Base-by-base conservation (phyloP, 2,113 vertebrate genomes). In the Gavia stellata region DNA sequence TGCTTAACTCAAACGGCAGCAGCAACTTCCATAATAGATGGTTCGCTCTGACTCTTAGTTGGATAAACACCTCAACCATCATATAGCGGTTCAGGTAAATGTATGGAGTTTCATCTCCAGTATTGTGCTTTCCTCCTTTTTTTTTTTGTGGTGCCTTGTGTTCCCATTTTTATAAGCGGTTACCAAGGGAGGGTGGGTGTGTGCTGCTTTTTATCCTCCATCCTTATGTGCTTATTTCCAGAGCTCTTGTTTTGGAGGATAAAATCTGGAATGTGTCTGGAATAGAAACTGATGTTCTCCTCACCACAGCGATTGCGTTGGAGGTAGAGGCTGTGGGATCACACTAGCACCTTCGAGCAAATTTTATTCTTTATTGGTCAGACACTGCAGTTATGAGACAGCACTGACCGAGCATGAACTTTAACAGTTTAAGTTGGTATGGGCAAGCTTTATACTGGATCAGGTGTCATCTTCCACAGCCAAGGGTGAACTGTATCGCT, bases 321-420 rank as follows among this genome's bases (percentile, higher is more conserved):
- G 71, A 83, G 71, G 53, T 25, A 12, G 77, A 63, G 67, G 73
- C 65, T 52, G 31, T 47, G 44, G 49, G 38, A 66, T 84, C 68
- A 18, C 19, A 2, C 24, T 10, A 3, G 45, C 61, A 49, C 73
- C 67, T 42, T 61, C 2, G 18, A 47, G 45, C 45, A 70, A 52
- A 34, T 62, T 17, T 61, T 50, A 8, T 36, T 77, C 49, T 55
- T 58, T 24, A 5, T 16, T 53, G 70, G 61, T 66, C 59, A 71
- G 61, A 36, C 13, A 2, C 3, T 58, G 49, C 14, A 59, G 53
- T 71, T 81, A 26, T 55, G 70, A 88, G 61, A 20, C 50, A 28
- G 78, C 45, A 5, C 65, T 67, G 65, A 36, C 36, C 0, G 0
- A 53, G 38, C 0, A 1, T 87, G 78, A 81, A 26, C 78, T 92